Base-by-base conservation (phyloP, 2,113 vertebrate species). In the Aphyosemion australe region DNA sequence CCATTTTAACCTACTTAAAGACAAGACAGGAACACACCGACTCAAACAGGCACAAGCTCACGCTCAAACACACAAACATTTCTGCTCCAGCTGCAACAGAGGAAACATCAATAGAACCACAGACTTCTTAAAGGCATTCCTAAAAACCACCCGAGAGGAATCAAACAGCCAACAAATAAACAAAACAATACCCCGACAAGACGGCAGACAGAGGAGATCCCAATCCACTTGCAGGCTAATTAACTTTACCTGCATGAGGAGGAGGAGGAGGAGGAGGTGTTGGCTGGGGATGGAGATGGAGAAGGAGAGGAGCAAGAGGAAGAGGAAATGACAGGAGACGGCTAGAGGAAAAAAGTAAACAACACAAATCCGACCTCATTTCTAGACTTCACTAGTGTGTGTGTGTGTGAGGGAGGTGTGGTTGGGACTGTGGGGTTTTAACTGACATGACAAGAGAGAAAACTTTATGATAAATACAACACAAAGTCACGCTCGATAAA, bases 1-100 rank as follows among this genome's bases (percentile, higher is more conserved):
- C 76, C 71, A 77, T 78, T 87, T 90, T 87, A 91, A 89, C 89
- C 89, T 88, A 92, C 89, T 91, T 90, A 82, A 83, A 87, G 80
- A 83, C 66, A 80, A 88, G 80, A 89, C 75, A 82, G 78, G 72
- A 75, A 66, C 79, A 72, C 55, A 63, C 43, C 6, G 68, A 79
- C 80, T 82, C 83, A 84, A 84, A 84, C 77, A 85, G 53, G 72
- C 74, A 60, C 47, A 56, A 55, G 64, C 76, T 63, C 61, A 46
- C 48, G 18, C 20, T 59, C 51, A 37, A n/a, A 19, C 2, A 46
- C 42, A 39, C 5, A 19, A 41, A 72, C 71, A 66, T 50, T 45
- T 20, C 34, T 59, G 26, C 47, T 62, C 55, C 65, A 57, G 59
- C 71, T 51, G 54, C 72, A 45, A 53, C 75, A 49, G 43, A 47